Evolutionary conservation across 2,797 vertebrate genomes (phyloP).

Genomic region (Petrocephalus schoutedeni): DNA sequence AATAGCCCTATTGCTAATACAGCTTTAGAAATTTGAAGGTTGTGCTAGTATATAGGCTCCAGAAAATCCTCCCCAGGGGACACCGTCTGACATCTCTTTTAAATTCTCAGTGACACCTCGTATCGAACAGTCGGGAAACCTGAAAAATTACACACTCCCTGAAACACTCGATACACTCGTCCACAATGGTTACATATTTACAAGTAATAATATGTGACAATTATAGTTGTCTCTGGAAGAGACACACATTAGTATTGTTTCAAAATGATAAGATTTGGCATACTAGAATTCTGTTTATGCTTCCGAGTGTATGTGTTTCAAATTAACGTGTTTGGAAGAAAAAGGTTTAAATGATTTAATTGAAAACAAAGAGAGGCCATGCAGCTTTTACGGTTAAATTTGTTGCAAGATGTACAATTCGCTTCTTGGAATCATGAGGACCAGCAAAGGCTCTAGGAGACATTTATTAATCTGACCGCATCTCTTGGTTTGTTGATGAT

Average conservation of each 20-base stretch:
- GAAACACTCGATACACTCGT: not conserved
- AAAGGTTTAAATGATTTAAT: not conserved
- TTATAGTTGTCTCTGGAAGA: not conserved
- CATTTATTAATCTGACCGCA: constrained; percentile 15
- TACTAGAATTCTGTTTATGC: not conserved
- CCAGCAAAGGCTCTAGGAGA: not conserved
- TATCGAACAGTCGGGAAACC: constrained; percentile 2
- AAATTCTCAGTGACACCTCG: not conserved
- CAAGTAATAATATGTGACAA: not conserved
- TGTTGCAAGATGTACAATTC: not conserved
- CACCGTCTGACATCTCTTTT: not conserved
- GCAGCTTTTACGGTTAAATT: not conserved
- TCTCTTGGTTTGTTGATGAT: not conserved
- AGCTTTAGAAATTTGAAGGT: not conserved
- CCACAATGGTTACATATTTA: not conserved
- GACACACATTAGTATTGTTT: not conserved
- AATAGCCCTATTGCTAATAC: not conserved
- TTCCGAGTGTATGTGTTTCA: too few species aligned
- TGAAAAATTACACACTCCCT: not conserved
- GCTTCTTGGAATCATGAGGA: not conserved
- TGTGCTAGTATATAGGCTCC: not conserved
- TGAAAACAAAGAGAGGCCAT: not conserved
- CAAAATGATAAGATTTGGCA: not conserved
- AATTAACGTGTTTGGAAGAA: not conserved
- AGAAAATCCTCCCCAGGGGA: not conserved